These are phyloP conservation scores for Pterostichus madidus DNA, from an alignment of 2,888 invertebrate genomes.

Conservation along the genomic window DNA sequence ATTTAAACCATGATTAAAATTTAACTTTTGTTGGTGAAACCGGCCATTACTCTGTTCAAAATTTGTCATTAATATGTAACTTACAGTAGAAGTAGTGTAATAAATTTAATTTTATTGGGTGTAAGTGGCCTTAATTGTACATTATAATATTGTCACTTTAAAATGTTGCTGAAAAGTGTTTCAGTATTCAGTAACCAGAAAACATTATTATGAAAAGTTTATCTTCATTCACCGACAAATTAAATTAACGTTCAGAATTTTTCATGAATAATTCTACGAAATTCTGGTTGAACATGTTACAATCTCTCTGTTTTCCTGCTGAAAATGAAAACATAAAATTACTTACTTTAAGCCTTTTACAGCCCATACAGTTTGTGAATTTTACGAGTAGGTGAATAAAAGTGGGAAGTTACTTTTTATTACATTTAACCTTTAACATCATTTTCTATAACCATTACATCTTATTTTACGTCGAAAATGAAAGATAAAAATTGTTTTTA, in stretches of 20 bases:
- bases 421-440: constrained; percentile 13
- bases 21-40: too few species aligned
- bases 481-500: constrained; percentile 13
- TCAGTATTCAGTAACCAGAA: too few species aligned
- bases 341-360: background rate
- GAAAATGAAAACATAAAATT: background rate
- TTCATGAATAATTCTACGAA: background rate
- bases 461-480: background rate
- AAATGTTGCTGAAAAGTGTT: background rate
- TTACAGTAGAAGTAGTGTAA: too few species aligned
- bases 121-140: too few species aligned
- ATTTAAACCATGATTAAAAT: too few species aligned
- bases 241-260: background rate
- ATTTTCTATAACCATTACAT: constrained; percentile 23
- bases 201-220: too few species aligned
- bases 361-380: background rate
- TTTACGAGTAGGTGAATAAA: background rate
- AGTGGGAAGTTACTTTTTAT: constrained; percentile 2
- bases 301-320: background rate
- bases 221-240: too few species aligned
- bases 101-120: too few species aligned
- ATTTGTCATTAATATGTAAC: too few species aligned
- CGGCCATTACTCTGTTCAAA: too few species aligned
- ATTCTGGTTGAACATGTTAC: background rate
- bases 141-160: background rate